Base-by-base conservation (phyloP, 2,113 vertebrate genomes). In the Chloropsis cyanopogon region DNA sequence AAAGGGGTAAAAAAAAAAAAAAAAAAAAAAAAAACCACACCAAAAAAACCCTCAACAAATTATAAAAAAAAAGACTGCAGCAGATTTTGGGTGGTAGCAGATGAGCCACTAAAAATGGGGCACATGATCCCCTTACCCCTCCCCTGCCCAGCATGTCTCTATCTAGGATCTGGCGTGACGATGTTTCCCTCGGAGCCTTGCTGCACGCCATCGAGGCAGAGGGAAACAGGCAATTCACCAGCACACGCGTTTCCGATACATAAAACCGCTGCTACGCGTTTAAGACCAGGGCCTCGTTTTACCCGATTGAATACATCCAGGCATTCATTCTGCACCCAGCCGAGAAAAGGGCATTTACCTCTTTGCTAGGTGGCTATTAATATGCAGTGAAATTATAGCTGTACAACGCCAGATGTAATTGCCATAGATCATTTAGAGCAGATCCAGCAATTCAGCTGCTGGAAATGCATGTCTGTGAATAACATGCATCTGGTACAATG, bases 311-410 rank as follows among this genome's bases (percentile, higher is more conserved):
- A 64, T 70, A 56, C 53, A 84, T 63, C 83, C 57, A 63, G n/a
- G 56, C 83, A 50, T 91, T 92, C 42, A 24, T 86, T 91, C 92
- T 80, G 84, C 89, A 82, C 92, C 93, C 96, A 96, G 93, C 81
- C 14, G 82, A 92, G 95, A 88, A 77, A 92, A 95, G 96, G 95
- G 75, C 96, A 82, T 97, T 96, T 95, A 95, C 95, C 90, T 96
- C 92, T 97, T 91, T 88, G 92, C 96, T 96, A 94, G 95, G 93
- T 92, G 91, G 93, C 97, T 97, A 97, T 97, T 98, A 98, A 97
- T 95, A 96, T 73, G 94, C 92, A 95, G 82, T 95, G 90, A 98
- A 98, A 98, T 98, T 97, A 97, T 88, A 97, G 97, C 92, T 65
- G 75, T 94, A 87, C 93, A 86, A 41, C 10, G 42, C 94, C 96